phyloP scores from a whole-genome alignment of 2,888 invertebrate genomes.

The Rapana venosa region DNA sequence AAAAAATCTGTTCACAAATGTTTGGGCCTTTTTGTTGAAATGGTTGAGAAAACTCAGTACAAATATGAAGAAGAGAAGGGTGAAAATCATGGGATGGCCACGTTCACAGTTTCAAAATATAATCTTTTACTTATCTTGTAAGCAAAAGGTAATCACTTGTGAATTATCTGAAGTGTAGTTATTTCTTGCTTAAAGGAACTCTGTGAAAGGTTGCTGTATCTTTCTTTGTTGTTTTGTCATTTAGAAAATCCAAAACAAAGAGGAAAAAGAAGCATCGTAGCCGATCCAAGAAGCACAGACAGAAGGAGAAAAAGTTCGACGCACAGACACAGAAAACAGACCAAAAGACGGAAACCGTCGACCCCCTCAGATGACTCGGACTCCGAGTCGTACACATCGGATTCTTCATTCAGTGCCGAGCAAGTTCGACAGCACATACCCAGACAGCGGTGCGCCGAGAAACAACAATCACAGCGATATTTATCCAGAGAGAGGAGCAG shows the following conservation, averaged over 20 bases:
- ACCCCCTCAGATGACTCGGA: background rate
- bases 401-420: background rate
- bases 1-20: too few species aligned
- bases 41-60: too few species aligned
- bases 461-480: background rate
- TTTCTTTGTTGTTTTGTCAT: background rate
- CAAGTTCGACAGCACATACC: background rate
- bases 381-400: background rate
- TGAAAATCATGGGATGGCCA: too few species aligned
- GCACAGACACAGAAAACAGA: background rate
- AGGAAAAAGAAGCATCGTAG: constrained; percentile 28
- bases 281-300: constrained; percentile 13
- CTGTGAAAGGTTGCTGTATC: background rate
- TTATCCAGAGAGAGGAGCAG: background rate
- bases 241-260: constrained; percentile 20
- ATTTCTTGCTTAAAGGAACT: too few species aligned
- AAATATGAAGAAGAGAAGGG: too few species aligned
- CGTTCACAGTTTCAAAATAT: too few species aligned
- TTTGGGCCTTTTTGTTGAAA: too few species aligned
- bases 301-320: background rate
- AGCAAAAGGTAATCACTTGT: too few species aligned
- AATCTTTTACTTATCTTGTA: too few species aligned
- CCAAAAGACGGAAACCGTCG: background rate
- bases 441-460: background rate
- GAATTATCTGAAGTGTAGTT: too few species aligned